These are phyloP conservation scores for Rissa tridactyla DNA, from an alignment of 2,113 vertebrate species.

Conservation along the genomic window DNA sequence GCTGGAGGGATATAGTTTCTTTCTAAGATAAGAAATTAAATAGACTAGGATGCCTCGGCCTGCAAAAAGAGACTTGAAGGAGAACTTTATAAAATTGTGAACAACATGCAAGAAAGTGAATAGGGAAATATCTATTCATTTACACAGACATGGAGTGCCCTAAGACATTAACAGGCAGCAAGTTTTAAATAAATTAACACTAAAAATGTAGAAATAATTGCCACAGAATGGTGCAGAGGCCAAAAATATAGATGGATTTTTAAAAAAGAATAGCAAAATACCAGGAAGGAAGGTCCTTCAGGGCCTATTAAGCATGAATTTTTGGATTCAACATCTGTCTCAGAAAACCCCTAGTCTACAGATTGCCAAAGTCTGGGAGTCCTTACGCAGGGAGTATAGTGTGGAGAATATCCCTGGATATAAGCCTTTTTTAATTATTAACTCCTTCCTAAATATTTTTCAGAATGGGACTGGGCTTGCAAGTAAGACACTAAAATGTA, in stretches of 20 bases:
- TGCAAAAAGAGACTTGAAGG: not conserved
- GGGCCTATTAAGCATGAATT: not conserved
- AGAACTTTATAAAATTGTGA: not conserved
- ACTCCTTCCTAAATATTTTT: not conserved
- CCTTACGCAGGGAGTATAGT: not conserved
- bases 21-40: not conserved
- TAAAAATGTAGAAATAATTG: constrained; percentile 21
- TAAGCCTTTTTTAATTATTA: not conserved
- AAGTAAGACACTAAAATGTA: not conserved
- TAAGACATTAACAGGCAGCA: not conserved
- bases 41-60: not conserved
- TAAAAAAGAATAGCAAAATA: not conserved
- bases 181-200: constrained; percentile 12
- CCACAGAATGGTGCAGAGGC: not conserved
- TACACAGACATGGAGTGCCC: not conserved
- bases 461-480: not conserved
- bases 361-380: not conserved
- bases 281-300: not conserved
- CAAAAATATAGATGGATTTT: not conserved
- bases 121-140: not conserved
- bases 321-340: constrained; percentile 4
- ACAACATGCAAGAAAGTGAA: not conserved
- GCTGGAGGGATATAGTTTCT: not conserved
- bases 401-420: not conserved
- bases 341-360: not conserved